Evolutionary conservation across 2,797 vertebrate genomes (phyloP), one percentile per base, ranked within the genome.

Genomic region (Parauchenoglanis punctatus): DNA sequence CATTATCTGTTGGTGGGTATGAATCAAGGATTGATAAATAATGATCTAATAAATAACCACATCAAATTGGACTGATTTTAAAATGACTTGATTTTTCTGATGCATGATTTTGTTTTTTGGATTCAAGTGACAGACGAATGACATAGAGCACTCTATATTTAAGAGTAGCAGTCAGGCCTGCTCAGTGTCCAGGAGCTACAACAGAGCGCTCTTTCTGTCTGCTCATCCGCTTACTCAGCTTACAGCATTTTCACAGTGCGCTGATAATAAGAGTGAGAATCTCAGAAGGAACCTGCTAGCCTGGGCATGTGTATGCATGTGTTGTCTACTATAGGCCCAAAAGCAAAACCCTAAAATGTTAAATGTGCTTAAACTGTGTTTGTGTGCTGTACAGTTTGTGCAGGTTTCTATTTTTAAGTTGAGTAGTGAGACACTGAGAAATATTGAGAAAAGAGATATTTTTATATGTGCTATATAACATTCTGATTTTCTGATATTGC

Each of bases 181-280:
- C 20, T 63, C 17, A 28, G 28, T 28, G 44, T 87, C 56, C 59
- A 76, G 68, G 75, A 85, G 52, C 58, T 84, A 7, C 76, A 84
- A 86, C 81, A 89, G 75, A 70, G 65, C n/a, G 1, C 49, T 81
- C 81, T 58, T 87, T 91, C 85, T 89, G 65, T 77, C 67, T 46
- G 72, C 52, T 77, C 85, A 87, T 87, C 59, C 61, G 80, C 75
- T 87, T 82, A 88, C 73, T 91, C 81, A 84, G 73, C 87, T 84
- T 77, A 76, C 67, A 86, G 87, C 81, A 80, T 88, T 90, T 90
- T 90, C 73, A 90, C 88, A 88, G 81, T 70, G 85, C 75, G 67
- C 84, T 68, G 90, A 88, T 89, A 88, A 91, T 90, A 88, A 87
- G 87, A 88, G 87, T 91, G 88, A 86, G 87, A 89, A 88, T 90